These are phyloP conservation scores for Protobothrops flavoviridis DNA, from an alignment of 2,113 vertebrate species.

Conservation along the genomic window DNA sequence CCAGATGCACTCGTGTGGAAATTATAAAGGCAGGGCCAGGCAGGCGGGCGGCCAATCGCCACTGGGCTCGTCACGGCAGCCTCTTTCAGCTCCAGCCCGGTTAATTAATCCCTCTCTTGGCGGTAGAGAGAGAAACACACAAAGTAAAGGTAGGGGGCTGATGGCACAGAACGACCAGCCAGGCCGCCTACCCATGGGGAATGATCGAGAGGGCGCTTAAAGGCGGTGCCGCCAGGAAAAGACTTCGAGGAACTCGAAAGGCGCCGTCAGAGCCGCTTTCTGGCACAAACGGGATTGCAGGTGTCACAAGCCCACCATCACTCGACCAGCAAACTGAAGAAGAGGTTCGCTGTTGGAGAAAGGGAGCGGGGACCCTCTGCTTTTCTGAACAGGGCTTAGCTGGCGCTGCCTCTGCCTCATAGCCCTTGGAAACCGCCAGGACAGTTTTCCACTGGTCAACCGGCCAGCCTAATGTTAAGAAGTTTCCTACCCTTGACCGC, in stretches of 20 bases:
- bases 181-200: conserved; percentile 68
- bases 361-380: conserved; percentile 6
- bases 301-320: conserved; percentile 55
- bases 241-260: conserved; percentile 52
- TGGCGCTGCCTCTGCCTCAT: conserved; percentile 35
- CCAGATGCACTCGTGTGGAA: conserved; percentile 84
- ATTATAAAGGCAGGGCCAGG: conserved; percentile 96
- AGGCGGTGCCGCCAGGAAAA: conserved; percentile 47
- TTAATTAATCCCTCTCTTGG: conserved; percentile 88
- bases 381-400: conserved; percentile 13
- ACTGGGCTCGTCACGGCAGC: conserved; percentile 86
- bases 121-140: conserved; percentile 66
- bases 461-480: background rate
- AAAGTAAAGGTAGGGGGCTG: conserved; percentile 75
- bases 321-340: conserved; percentile 35
- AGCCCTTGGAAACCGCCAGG: conserved; percentile 21
- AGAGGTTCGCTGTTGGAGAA: conserved; percentile 7
- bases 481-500: background rate
- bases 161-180: conserved; percentile 63
- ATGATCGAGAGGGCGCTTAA: conserved; percentile 55
- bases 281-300: conserved; percentile 62
- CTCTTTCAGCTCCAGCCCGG: conserved; percentile 80
- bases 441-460: conserved; percentile 15
- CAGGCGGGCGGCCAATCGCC: conserved; percentile 88
- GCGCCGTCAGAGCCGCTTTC: conserved; percentile 41